phyloP scores from a whole-genome alignment of 1,140 invertebrate species.

The Rhagoletis zephyria region DNA sequence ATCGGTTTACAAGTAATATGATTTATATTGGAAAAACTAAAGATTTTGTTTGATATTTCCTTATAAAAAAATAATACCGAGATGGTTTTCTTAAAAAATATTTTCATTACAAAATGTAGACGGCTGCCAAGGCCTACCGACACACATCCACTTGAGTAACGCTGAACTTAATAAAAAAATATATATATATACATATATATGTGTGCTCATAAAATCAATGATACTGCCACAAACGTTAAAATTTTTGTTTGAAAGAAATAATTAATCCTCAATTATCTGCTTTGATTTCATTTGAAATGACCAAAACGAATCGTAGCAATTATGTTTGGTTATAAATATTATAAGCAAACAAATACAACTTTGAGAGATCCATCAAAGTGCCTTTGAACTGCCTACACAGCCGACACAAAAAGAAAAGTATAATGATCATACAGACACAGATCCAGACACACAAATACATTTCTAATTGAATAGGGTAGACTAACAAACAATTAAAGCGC shows the following conservation, averaged over 20 bases:
- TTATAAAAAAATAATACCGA: no score
- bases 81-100: no score
- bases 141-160: no score
- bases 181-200: neutral
- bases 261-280: slow-evolving; percentile 35
- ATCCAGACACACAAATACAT: neutral
- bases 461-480: neutral
- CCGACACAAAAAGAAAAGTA: neutral
- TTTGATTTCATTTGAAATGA: slow-evolving; percentile 29
- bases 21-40: no score
- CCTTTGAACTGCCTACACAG: slow-evolving; percentile 34
- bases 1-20: no score
- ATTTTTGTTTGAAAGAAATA: slow-evolving; percentile 5
- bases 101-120: no score
- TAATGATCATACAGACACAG: neutral
- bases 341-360: neutral
- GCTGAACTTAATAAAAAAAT: no score
- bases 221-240: neutral
- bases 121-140: no score
- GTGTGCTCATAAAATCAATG: neutral
- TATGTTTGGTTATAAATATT: slow-evolving; percentile 5
- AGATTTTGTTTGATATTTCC: no score
- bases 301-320: neutral
- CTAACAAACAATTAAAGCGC: neutral
- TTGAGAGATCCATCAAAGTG: slow-evolving; percentile 32